phyloP scores from a whole-genome alignment of 2,113 vertebrate genomes.

The Rhinoderma darwinii region DNA sequence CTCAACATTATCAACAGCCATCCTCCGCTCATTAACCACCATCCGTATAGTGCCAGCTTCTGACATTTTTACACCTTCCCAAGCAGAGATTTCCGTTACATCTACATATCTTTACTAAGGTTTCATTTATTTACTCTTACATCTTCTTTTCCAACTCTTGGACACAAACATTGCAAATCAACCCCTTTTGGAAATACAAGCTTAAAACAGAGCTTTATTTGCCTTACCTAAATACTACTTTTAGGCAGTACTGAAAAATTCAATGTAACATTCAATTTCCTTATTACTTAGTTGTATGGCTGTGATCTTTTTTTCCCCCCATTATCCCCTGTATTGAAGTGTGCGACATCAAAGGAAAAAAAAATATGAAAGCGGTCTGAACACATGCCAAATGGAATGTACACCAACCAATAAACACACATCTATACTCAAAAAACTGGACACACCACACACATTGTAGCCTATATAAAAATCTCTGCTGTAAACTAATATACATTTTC shows the following conservation, averaged over 20 bases:
- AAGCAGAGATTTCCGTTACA: neutral
- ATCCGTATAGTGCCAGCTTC: conserved; percentile 36
- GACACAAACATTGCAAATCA: neutral
- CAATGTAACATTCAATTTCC: neutral
- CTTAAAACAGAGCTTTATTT: neutral
- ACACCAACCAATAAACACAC: no score
- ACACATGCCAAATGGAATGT: no score
- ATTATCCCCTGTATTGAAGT: no score
- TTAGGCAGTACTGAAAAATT: neutral
- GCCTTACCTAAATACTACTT: neutral
- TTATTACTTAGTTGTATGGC: neutral
- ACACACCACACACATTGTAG: no score
- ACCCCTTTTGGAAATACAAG: neutral
- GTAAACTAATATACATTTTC: no score
- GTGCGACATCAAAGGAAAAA: no score
- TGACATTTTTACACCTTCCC: conserved; percentile 22
- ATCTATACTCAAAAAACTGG: no score
- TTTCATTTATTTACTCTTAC: conserved; percentile 2
- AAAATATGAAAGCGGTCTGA: no score
- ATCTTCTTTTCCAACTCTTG: neutral
- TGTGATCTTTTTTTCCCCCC: no score
- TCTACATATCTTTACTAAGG: neutral
- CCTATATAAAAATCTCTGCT: no score
- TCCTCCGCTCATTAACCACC: conserved; percentile 50
- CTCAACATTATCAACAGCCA: conserved; percentile 44